Evolutionary conservation across 1,140 invertebrate species (phyloP).

Genomic region (Drusus annulatus): DNA sequence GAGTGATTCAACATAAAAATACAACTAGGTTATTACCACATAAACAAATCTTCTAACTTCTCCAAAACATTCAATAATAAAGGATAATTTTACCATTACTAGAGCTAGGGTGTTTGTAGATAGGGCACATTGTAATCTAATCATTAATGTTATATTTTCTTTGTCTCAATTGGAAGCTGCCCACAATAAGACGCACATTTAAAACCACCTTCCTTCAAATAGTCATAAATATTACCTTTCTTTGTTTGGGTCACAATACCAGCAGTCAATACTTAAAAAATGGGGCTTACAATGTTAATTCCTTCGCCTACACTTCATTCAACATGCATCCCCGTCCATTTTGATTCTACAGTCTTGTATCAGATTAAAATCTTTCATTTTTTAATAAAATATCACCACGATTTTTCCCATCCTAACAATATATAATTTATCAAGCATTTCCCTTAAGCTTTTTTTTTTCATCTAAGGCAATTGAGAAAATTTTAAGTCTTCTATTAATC

Average conservation of each 20-base stretch:
- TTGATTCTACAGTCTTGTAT: conserved; percentile 60
- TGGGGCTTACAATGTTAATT: conserved; percentile 11
- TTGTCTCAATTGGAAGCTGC: conserved; percentile 37
- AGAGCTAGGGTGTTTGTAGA: conserved; percentile 57
- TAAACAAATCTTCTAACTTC: conserved; percentile 6
- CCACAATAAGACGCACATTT: conserved; percentile 16
- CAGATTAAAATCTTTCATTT: conserved; percentile 56
- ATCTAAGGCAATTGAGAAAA: conserved; percentile 58
- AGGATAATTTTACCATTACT: conserved; percentile 43
- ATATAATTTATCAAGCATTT: conserved; percentile 57
- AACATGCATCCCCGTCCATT: background rate
- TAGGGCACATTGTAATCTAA: conserved; percentile 60
- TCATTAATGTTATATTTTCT: conserved; percentile 46
- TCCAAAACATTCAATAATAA: conserved; percentile 26
- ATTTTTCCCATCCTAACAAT: conserved; percentile 53
- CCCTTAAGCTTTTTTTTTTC: conserved; percentile 51
- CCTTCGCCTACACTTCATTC: background rate
- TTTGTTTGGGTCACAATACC: conserved; percentile 2
- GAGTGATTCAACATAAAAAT: conserved; percentile 41
- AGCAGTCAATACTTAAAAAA: conserved; percentile 23
- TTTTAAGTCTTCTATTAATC: conserved; percentile 59
- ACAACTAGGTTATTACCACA: conserved; percentile 41
- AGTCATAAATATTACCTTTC: background rate
- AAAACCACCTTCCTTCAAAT: background rate
- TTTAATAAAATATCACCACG: conserved; percentile 59